Base-by-base conservation (phyloP, 1,140 invertebrate species). In the Araneus ventricosus region DNA sequence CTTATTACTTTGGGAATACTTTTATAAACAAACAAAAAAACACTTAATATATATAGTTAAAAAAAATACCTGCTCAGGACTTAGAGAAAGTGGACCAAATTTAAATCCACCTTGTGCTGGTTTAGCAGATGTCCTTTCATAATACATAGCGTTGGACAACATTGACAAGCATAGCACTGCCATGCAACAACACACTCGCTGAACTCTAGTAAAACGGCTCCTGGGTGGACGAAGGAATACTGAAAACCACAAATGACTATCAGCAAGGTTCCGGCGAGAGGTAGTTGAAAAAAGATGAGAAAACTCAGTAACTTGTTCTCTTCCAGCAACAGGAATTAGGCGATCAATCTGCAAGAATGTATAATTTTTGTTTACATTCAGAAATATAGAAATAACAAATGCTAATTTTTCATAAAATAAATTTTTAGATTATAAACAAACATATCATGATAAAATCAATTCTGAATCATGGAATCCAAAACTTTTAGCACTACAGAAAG, bases 231-330 rank as follows among this genome's bases (percentile, higher is more conserved):
- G 93, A 7, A 95, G 94, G 92, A 96, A 95, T 10, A 96, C 95
- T 8, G 96, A 96, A 93, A 96, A 96, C 96, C 96, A 96, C 20
- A 96, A 94, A 94, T 96, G 96, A 75, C 96, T 95, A 94, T 96
- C 96, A n/a, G 95, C 95, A 0, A 96, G 94, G 63, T 96, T 95
- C 91, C 95, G 96, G 95, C 95, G 94, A 0, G 95, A 95, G 6
- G 94, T 95, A 67, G 95, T 95, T 5, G 95, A 93, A 94, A 96
- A 96, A 82, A 96, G 93, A 94, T 96, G 95, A 17, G 95, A 94
- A 82, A 96, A 96, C 75, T 96, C 95, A 8, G 92, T 94, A 79
- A 96, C 95, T 94, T 96, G 95, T 84, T 95, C 95, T 41, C 95
- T 95, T 0, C 95, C 95, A 27, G 96, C 95, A 8, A 96, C 96